Evolutionary conservation across 2,113 vertebrate genomes (phyloP), one percentile per base, ranked within the genome.

Genomic region (Prolemur simus): DNA sequence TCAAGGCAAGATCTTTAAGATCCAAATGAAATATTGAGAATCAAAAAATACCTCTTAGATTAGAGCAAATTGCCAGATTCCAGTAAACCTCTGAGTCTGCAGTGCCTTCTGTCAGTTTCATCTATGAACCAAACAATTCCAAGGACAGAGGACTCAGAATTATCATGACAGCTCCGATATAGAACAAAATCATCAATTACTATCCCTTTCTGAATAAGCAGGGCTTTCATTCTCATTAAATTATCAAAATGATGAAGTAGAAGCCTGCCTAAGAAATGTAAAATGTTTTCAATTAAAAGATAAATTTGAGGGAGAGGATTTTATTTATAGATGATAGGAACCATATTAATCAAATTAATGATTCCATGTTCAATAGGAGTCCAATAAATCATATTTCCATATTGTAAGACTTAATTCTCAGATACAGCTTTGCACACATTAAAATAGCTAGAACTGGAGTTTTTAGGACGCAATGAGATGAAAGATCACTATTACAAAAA

Each of bases 231-330:
- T 63, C 64, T 94, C 85, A 85, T 82, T 94, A 77, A 56, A 84
- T 17, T 69, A 32, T 87, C 82, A 91, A 95, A 90, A 69, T 78
- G 89, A 97, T 66, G 56, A 87, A 92, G 49, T 52, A 39, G 42
- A 52, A 52, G 60, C 60, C 74, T 96, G 91, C 81, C 4, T 21
- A 52, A 94, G 77, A 95, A 87, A 96, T 86, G 42, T 34, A 82
- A 89, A 91, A 81, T 91, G 66, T 95, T 95, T 97, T 95, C 64
- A 95, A 96, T 97, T 95, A 97, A 95, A 93, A 91, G 73, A 93
- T 93, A 94, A 95, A 93, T 83, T 91, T 91, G 94, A 69, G 74
- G 68, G 34, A 81, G n/a, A 97, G 34, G 45, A 83, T 54, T 93
- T 97, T 94, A 90, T 93, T 97, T 91, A 68, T 94, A 89, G 74